These are phyloP conservation scores for Bombus waltoni DNA, from an alignment of 1,140 invertebrate genomes.

Conservation along the genomic window DNA sequence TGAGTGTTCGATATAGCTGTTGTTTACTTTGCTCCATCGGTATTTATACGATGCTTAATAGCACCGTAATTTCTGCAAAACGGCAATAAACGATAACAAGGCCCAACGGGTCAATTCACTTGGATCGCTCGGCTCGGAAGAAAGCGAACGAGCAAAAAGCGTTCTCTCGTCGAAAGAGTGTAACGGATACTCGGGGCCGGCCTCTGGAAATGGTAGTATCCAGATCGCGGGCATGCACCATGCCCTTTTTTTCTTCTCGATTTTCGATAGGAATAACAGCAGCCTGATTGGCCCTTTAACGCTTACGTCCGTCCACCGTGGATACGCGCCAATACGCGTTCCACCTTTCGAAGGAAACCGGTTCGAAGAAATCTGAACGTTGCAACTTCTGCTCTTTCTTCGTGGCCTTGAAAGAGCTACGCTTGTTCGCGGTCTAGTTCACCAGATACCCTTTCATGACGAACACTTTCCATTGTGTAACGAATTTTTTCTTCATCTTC, in stretches of 20 bases:
- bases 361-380: slow-evolving; percentile 75
- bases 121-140: background rate
- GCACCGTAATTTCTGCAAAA: slow-evolving; percentile 1
- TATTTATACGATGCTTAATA: background rate
- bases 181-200: background rate
- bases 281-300: slow-evolving; percentile 26
- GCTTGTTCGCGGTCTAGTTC: slow-evolving; percentile 81
- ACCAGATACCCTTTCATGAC: slow-evolving; percentile 78
- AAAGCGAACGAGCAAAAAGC: slow-evolving; percentile 10
- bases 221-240: background rate
- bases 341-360: slow-evolving; percentile 67
- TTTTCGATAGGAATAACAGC: background rate
- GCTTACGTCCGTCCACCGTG: background rate
- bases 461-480: slow-evolving; percentile 83
- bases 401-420: slow-evolving; percentile 79
- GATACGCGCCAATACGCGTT: slow-evolving; percentile 11
- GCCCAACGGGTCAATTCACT: slow-evolving; percentile 14
- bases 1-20: background rate
- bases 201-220: background rate
- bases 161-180: background rate
- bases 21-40: background rate
- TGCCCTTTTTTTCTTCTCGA: background rate
- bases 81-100: slow-evolving; percentile 12
- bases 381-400: slow-evolving; percentile 74
- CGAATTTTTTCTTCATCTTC: slow-evolving; percentile 69